Evolutionary conservation across 1,140 invertebrate species (phyloP).

Genomic region (Nasonia vitripennis): DNA sequence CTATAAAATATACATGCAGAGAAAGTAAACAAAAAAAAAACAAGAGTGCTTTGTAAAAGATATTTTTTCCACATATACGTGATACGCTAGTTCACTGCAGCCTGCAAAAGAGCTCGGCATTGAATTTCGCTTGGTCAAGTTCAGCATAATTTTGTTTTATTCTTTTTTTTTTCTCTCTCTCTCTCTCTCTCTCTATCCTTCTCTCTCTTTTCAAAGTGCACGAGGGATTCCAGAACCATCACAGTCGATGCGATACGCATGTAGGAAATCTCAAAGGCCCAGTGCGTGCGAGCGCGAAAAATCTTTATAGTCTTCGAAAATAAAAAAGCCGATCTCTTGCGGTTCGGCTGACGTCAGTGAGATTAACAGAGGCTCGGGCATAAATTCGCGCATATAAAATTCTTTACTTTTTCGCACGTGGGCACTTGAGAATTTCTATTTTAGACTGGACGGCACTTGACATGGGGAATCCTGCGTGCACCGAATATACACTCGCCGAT

Average conservation of each 20-base stretch:
- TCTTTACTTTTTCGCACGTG: background rate
- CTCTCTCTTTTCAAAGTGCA: slow-evolving; percentile 20
- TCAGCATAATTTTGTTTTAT: slow-evolving; percentile 43
- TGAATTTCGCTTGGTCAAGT: slow-evolving; percentile 21
- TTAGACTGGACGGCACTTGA: background rate
- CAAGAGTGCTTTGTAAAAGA: slow-evolving; percentile 28
- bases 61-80: background rate
- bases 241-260: background rate
- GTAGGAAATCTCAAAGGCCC: background rate
- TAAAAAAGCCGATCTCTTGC: background rate
- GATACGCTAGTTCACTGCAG: background rate
- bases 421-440: background rate
- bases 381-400: background rate
- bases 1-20: background rate
- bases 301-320: background rate
- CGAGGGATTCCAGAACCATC: background rate
- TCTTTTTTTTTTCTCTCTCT: slow-evolving; percentile 21
- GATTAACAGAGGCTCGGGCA: background rate
- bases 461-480: background rate
- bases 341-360: background rate
- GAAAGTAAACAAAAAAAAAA: slow-evolving; percentile 5
- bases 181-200: slow-evolving; percentile 4
- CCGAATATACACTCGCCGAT: background rate
- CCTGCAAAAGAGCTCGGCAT: slow-evolving; percentile 4
- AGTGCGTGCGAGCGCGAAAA: background rate